phyloP scores from a whole-genome alignment of 2,888 invertebrate genomes.

The Cataglyphis cursor region DNA sequence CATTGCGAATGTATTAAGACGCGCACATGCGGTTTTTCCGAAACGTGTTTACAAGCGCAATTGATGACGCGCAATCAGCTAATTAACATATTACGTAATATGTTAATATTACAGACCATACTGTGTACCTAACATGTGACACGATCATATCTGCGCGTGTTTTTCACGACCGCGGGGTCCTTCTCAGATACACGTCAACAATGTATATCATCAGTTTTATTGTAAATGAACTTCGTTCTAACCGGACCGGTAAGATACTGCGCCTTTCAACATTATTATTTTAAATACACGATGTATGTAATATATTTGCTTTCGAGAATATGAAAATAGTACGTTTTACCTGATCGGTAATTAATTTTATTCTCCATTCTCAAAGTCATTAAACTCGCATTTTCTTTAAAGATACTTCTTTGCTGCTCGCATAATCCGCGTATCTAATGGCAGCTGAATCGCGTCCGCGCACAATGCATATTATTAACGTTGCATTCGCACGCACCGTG shows the following conservation, averaged over 20 bases:
- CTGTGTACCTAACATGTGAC: conserved; percentile 1
- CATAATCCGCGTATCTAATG: background rate
- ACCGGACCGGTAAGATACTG: background rate
- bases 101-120: background rate
- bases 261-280: background rate
- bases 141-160: conserved; percentile 16
- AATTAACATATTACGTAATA: conserved; percentile 50
- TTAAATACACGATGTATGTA: background rate
- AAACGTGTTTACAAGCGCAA: background rate
- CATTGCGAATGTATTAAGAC: background rate
- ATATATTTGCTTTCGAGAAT: background rate
- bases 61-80: background rate
- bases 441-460: conserved; percentile 1
- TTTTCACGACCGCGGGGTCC: conserved; percentile 13
- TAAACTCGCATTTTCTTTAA: background rate
- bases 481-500: conserved; percentile 34
- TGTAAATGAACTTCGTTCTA: conserved; percentile 8
- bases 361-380: background rate
- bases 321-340: conserved; percentile 6
- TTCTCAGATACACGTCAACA: background rate
- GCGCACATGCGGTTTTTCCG: conserved; percentile 1
- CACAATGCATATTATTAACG: conserved; percentile 43
- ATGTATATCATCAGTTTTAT: conserved; percentile 16
- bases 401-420: background rate
- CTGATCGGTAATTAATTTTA: conserved; percentile 11